A percentile compares a stretch with the other conserved stretches of the same genome.
phyloP scores from a whole-genome alignment of 1,140 invertebrate genomes.

The Penaeus indicus region DNA sequence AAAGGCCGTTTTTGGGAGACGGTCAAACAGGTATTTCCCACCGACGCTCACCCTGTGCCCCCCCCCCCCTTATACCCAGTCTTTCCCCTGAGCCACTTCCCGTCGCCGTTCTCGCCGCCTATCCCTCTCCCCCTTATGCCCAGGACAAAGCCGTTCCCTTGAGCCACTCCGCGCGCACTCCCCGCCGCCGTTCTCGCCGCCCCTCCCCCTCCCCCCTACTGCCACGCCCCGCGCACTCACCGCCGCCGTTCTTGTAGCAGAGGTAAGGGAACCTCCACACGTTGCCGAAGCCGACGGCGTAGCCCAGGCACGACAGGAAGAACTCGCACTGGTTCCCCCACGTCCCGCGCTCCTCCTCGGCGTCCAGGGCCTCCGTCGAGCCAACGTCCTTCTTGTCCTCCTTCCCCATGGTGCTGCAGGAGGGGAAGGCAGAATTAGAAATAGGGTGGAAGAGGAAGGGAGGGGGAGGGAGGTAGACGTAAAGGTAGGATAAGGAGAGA shows the following conservation, averaged over 20 bases:
- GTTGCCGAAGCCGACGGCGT: constrained; percentile 76
- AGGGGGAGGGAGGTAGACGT: no score
- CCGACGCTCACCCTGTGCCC: no score
- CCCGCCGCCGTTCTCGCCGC: background rate
- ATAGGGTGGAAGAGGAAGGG: no score
- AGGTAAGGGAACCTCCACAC: constrained; percentile 94
- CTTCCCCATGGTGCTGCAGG: constrained; percentile 35
- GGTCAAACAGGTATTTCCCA: no score
- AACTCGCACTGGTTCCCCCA: constrained; percentile 74
- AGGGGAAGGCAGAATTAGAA: no score
- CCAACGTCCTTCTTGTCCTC: constrained; percentile 41
- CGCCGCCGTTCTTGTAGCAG: constrained; percentile 92
- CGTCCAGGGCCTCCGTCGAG: constrained; percentile 23
- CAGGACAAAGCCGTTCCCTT: background rate
- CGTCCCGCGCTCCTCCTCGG: constrained; percentile 71
- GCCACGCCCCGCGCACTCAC: constrained; percentile 68
- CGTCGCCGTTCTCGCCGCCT: background rate
- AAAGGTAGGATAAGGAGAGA: no score
- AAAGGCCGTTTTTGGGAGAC: no score
- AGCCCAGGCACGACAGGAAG: constrained; percentile 74
- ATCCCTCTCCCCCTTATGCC: no score
- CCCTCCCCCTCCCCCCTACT: no score
- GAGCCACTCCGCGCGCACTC: background rate
- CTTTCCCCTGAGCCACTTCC: background rate
- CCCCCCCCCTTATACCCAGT: no score